Percentiles rank a stretch among this genome's conserved stretches.
Evolutionary conservation across 92 coral and sea anemone genomes (phyloP).

Genomic region (Epizoanthus rinbou): DNA sequence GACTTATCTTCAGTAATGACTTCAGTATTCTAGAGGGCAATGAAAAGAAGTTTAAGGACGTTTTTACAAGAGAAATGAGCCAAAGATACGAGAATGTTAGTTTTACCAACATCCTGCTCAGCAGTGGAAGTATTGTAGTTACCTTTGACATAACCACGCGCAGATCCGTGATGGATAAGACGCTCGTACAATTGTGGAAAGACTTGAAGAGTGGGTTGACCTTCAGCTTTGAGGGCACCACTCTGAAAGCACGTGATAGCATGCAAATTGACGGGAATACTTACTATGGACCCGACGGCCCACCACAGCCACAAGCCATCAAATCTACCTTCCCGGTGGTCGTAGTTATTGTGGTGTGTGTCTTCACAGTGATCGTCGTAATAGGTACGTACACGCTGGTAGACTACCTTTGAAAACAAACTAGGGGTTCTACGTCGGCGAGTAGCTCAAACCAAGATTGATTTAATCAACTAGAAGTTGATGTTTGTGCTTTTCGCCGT

Average conservation of each 20-base stretch:
- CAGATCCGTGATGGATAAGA: slow-evolving; percentile 49
- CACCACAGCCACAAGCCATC: slow-evolving; percentile 1
- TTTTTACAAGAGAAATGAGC: slow-evolving; percentile 38
- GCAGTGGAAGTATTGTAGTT: slow-evolving; percentile 70
- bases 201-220: slow-evolving; percentile 55
- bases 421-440: no score
- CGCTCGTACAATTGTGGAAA: slow-evolving; percentile 63
- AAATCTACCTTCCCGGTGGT: slow-evolving; percentile 53
- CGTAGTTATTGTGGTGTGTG: slow-evolving; percentile 51
- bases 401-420: no score
- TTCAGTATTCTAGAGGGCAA: slow-evolving; percentile 52
- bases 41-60: slow-evolving; percentile 38
- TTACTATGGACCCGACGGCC: slow-evolving; percentile 51
- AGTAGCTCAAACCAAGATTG: no score
- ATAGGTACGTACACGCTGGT: neutral
- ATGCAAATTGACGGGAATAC: slow-evolving; percentile 58
- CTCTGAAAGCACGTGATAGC: slow-evolving; percentile 46
- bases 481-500: no score
- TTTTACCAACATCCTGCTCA: slow-evolving; percentile 45
- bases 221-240: slow-evolving; percentile 31
- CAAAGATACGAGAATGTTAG: slow-evolving; percentile 24
- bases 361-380: slow-evolving; percentile 37
- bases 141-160: slow-evolving; percentile 57
- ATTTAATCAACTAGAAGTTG: no score
- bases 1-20: slow-evolving; percentile 55